Base-by-base conservation (phyloP, 2,888 invertebrate genomes). In the Patella depressa region DNA sequence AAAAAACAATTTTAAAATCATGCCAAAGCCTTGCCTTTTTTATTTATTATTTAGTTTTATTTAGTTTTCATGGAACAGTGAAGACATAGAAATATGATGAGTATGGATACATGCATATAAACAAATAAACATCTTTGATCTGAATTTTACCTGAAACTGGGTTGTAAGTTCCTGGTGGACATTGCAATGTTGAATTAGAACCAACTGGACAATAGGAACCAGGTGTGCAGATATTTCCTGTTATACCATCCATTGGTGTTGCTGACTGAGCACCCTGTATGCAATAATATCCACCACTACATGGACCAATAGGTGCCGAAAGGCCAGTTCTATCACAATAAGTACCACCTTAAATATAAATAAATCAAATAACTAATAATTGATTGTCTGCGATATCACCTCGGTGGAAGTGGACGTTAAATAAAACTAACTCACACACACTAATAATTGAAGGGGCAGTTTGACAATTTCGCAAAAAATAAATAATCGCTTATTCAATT, bases 91-190 rank as follows among this genome's bases (percentile, higher is more conserved):
- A 45, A 45, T 45, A 45, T 45, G 5, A 45, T 45, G 5, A 45
- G 34, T 45, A 45, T 5, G 5, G 34, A 45, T 45, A 45, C 34
- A 45, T 45, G 9, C 7, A 45, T 9, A 45, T 9, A 45, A 45
- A 45, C 45, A 45, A 1, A 45, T 45, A 7, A 45, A 45, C 45
- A 45, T 45, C 45, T 45, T 1, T 45, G 45, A 45, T 45, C 7
- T 45, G 45, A 45, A 19, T 74, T 72, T 76, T 80, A 88, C 89
- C 89, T 86, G 80, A 75, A 19, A 84, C 82, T 34, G 88, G 85
- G 74, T 84, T 88, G 83, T 87, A 90, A 29, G 89, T 87, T 17
- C 90, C 90, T 15, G 87, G 84, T 24, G 90, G 89, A 82, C 90
- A 90, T 2, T 80, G 82, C 1, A 79, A 81, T 17, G 86, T 78